Conservation (phyloP, 2,797 vertebrate species). For the Lacerta agilis region DNA sequence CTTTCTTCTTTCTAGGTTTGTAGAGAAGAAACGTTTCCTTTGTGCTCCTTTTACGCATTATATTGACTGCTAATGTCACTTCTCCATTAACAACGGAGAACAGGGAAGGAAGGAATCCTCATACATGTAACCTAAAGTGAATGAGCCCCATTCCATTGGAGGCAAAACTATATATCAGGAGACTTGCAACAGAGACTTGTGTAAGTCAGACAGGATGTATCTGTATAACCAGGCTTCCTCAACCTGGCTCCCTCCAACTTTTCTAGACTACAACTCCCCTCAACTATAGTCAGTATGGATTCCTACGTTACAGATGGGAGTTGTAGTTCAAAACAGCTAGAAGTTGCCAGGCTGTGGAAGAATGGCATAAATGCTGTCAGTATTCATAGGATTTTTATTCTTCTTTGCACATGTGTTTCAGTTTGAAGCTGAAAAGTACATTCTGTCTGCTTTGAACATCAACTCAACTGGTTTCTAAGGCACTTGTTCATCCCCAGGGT, state of each 20-base stretch:
- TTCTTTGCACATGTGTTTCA: conserved; percentile 7
- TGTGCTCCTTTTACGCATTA: background rate
- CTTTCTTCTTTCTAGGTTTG: background rate
- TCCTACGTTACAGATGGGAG: no score
- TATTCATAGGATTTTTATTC: no score
- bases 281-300: no score
- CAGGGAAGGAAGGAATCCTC: background rate
- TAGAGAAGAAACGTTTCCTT: background rate
- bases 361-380: no score
- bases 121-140: background rate
- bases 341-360: no score
- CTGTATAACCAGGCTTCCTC: background rate
- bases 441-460: background rate
- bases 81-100: background rate
- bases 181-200: background rate
- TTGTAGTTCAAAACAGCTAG: no score
- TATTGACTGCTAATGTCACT: background rate
- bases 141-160: background rate
- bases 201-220: background rate
- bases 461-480: background rate
- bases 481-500: accelerated
- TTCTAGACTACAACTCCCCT: no score
- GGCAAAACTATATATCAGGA: background rate
- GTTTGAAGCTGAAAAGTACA: background rate
- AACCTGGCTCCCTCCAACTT: no score